Evolutionary conservation across 1,140 invertebrate species (phyloP).

Genomic region (Cyrtorhinus lividipennis): DNA sequence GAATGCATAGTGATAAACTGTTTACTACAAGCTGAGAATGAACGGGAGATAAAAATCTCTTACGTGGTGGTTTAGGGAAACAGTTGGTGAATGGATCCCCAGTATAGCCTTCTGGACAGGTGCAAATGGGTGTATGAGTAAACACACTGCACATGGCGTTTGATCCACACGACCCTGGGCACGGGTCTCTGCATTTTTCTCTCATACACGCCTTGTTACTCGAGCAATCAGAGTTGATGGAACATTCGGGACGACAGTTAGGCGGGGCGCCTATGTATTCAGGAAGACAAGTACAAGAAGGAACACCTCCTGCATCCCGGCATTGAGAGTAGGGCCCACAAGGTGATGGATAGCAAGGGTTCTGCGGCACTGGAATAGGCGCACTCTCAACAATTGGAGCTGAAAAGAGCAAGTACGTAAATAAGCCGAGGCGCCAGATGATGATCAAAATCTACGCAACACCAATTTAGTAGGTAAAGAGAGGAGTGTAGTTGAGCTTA

Average conservation of each 20-base stretch:
- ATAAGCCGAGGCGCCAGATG: background rate
- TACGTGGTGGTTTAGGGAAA: slow-evolving; percentile 24
- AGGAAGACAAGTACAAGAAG: slow-evolving; percentile 47
- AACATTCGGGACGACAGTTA: slow-evolving; percentile 48
- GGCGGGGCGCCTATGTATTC: slow-evolving; percentile 46
- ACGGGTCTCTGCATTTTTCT: slow-evolving; percentile 51
- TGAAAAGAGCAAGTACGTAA: slow-evolving; percentile 21
- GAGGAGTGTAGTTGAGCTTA: too few species aligned
- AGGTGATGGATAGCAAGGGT: slow-evolving; percentile 40
- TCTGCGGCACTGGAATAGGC: slow-evolving; percentile 18
- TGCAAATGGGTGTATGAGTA: slow-evolving; percentile 58
- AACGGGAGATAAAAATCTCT: slow-evolving; percentile 3
- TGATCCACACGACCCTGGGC: slow-evolving; percentile 51
- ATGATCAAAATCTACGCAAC: slow-evolving; percentile 34
- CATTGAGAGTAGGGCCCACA: slow-evolving; percentile 50
- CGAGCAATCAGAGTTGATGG: slow-evolving; percentile 48
- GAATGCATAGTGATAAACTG: background rate
- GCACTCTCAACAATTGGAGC: slow-evolving; percentile 25
- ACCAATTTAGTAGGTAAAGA: slow-evolving; percentile 11
- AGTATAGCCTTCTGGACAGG: slow-evolving; percentile 52
- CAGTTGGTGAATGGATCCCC: slow-evolving; percentile 44
- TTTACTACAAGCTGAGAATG: background rate
- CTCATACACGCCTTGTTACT: slow-evolving; percentile 49
- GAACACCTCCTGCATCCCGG: slow-evolving; percentile 39
- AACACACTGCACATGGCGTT: slow-evolving; percentile 58